These are phyloP conservation scores for Enteromius anoplus DNA, from an alignment of 2,797 vertebrate species.

Conservation along the genomic window DNA sequence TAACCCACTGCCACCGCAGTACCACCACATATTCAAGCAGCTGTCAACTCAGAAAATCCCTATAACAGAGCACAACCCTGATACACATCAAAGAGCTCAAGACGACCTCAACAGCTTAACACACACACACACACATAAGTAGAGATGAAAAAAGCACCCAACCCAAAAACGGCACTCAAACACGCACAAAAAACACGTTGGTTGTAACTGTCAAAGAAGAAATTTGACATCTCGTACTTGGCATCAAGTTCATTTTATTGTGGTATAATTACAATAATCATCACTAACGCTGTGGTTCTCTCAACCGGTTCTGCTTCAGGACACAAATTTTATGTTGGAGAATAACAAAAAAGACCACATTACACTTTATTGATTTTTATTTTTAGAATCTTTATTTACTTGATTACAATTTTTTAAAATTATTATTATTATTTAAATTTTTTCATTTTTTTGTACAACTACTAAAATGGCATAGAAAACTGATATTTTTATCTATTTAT, in stretches of 20 bases:
- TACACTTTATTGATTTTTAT: neutral
- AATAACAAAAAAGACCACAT: neutral
- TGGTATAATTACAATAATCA: neutral
- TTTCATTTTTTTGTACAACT: neutral
- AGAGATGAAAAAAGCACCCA: conserved; percentile 56
- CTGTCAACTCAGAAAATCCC: conserved; percentile 89
- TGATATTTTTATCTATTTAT: neutral
- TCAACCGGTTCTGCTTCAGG: neutral
- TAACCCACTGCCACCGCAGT: conserved; percentile 83
- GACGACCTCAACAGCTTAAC: conserved; percentile 88
- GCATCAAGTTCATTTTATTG: neutral
- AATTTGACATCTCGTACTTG: neutral
- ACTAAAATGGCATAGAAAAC: neutral
- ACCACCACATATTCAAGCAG: conserved; percentile 86
- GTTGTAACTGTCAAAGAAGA: conserved; percentile 43
- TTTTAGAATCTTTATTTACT: neutral
- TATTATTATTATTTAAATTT: neutral
- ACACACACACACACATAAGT: conserved; percentile 67
- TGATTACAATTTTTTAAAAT: too few relatives aligned
- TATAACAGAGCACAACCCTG: conserved; percentile 86
- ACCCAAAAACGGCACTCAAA: conserved; percentile 47
- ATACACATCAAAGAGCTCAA: conserved; percentile 93
- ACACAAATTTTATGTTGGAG: neutral
- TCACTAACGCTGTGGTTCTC: neutral
- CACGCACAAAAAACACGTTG: conserved; percentile 54